These are phyloP conservation scores for Pachycephus smyrnensis DNA, from an alignment of 2,888 invertebrate genomes.

Conservation along the genomic window DNA sequence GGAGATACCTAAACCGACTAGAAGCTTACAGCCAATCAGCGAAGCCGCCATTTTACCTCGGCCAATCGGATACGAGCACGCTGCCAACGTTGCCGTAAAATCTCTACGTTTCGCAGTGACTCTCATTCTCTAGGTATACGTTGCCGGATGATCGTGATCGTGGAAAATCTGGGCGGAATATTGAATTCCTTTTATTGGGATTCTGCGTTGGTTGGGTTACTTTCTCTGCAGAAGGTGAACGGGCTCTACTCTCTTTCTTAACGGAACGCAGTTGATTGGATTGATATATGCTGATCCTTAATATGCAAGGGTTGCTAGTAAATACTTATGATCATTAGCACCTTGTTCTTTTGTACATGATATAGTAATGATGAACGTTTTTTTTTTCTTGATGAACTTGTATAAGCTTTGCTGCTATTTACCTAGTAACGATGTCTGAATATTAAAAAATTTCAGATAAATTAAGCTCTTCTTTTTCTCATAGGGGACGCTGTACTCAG, in stretches of 20 bases:
- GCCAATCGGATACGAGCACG: neutral
- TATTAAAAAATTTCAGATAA: neutral
- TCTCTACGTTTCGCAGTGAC: neutral
- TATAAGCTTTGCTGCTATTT: neutral
- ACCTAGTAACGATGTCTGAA: neutral
- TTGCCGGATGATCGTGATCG: neutral
- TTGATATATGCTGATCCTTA: neutral
- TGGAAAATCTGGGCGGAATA: neutral
- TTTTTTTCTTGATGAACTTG: neutral
- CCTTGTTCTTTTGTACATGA: neutral
- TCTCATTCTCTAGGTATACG: neutral
- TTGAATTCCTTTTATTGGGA: neutral
- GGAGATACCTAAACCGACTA: neutral
- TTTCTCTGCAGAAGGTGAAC: neutral
- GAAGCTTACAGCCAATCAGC: neutral
- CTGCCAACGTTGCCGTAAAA: neutral
- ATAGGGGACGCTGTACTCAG: neutral
- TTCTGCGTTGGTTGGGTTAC: neutral
- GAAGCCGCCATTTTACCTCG: neutral
- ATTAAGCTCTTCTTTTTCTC: neutral
- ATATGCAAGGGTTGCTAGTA: neutral
- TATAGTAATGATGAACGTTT: neutral
- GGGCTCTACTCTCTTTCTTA: neutral
- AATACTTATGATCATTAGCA: neutral
- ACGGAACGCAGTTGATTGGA: neutral